Percentiles rank a stretch among this genome's conserved stretches.
Evolutionary conservation across 2,797 vertebrate genomes (phyloP).

Genomic region (Perodicticus potto): DNA sequence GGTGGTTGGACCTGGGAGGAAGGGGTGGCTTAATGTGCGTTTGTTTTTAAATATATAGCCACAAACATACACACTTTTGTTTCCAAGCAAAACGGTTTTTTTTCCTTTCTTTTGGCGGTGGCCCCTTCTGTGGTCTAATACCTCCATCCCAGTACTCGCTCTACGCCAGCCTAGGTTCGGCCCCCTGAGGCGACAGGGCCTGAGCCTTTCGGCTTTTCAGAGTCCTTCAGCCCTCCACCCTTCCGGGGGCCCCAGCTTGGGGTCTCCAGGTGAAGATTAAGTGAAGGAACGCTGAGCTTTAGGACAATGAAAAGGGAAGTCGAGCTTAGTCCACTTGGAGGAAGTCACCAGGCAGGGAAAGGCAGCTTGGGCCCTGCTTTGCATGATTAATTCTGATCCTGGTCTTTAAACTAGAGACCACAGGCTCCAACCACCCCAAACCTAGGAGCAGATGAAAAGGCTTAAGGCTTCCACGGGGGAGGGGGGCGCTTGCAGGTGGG

Average conservation of each 20-base stretch:
- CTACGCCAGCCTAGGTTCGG: not conserved
- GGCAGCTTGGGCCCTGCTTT: not conserved
- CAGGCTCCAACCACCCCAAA: not conserved
- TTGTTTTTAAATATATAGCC: constrained; percentile 59
- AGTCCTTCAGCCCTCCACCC: not conserved
- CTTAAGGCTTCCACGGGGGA: not conserved
- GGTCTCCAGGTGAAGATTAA: not conserved
- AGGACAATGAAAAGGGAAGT: constrained; percentile 8
- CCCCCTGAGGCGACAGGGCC: not conserved
- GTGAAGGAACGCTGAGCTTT: not conserved
- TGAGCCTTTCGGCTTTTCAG: not conserved
- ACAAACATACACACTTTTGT: not conserved
- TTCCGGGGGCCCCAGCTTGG: too few species aligned
- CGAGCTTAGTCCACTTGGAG: not conserved
- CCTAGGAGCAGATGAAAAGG: not conserved
- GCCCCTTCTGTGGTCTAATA: not conserved
- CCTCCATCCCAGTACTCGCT: not conserved
- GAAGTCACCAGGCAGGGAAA: not conserved
- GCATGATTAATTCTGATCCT: not conserved
- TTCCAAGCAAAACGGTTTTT: not conserved
- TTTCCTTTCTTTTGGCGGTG: not conserved
- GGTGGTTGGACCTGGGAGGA: not conserved
- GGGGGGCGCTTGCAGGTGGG: not conserved
- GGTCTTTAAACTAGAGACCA: not conserved
- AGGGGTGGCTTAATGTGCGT: not conserved